Evolutionary conservation across 2,113 vertebrate genomes (phyloP).

Genomic region (Prionailurus viverrinus): DNA sequence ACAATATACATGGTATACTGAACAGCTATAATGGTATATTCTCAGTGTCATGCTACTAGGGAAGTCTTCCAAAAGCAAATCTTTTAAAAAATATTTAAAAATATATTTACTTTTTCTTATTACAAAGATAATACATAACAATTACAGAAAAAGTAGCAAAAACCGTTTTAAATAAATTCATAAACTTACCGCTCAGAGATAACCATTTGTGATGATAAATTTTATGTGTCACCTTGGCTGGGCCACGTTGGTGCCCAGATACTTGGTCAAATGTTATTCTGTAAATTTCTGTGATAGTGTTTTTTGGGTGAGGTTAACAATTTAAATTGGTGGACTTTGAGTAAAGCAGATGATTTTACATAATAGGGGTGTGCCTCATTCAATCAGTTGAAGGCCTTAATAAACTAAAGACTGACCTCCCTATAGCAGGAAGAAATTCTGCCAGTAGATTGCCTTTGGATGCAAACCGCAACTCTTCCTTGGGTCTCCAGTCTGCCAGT

Average conservation of each 20-base stretch:
- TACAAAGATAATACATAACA: background rate
- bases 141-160: background rate
- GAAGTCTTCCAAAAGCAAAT: background rate
- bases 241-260: background rate
- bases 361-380: background rate
- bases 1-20: background rate
- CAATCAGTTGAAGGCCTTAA: background rate
- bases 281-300: background rate
- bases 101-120: background rate
- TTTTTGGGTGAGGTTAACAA: background rate
- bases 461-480: background rate
- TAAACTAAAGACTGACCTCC: background rate
- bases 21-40: background rate
- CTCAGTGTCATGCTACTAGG: background rate
- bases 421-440: background rate
- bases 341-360: background rate
- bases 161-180: background rate
- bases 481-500: background rate
- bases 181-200: background rate
- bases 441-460: background rate
- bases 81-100: background rate
- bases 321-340: background rate
- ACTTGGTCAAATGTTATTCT: background rate
- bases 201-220: background rate
- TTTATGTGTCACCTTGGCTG: background rate